Evolutionary conservation across 2,797 vertebrate species (phyloP), one percentile per base, ranked within the genome.

Genomic region (Pitangus sulphuratus): DNA sequence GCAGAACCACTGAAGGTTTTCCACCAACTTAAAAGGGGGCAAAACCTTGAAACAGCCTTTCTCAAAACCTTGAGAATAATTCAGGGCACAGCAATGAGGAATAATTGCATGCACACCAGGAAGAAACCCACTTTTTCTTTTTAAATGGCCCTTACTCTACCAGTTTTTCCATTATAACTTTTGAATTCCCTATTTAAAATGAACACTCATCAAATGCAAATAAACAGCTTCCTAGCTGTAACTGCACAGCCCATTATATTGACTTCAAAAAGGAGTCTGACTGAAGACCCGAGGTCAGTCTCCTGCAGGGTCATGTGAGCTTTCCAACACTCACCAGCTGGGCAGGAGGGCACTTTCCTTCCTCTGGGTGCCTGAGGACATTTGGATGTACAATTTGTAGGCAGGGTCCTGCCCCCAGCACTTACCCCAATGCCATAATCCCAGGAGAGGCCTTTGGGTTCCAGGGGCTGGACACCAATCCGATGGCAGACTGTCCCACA

Each of bases 391-490:
- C 17, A 42, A 2, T 5, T 28, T 17, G 1, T 1, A 9, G 42
- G 60, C 72, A 45, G 57, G 3, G 2, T 5, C 11, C 8, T 26
- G 76, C 19, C 96, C 33, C 9, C 48, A 86, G 33, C 35, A 79
- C 98, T 98, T 95, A 99, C 99, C 98, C 99, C 99, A 4, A 99
- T 99, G 25, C 99, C 99, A 2, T 99, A 99, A 96, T 99, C 99
- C 99, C 99, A 99, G 0, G 98, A 98, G 81, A 98, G 98, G 54
- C 99, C 99, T 85, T 98, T 99, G 5, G 99, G 99, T 60, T 99
- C 98, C 94, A 97, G 90, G 3, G 99, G 99, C 64, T 98, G 99
- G 60, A 99, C 98, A 1, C 99, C 99, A 0, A 98, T 98, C 17
- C 99, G 98, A 40, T 98, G 99, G 77, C 99, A 99, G 69, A 99